Conservation (phyloP, 2,113 vertebrate genomes). For the Actenoides hombroni region DNA sequence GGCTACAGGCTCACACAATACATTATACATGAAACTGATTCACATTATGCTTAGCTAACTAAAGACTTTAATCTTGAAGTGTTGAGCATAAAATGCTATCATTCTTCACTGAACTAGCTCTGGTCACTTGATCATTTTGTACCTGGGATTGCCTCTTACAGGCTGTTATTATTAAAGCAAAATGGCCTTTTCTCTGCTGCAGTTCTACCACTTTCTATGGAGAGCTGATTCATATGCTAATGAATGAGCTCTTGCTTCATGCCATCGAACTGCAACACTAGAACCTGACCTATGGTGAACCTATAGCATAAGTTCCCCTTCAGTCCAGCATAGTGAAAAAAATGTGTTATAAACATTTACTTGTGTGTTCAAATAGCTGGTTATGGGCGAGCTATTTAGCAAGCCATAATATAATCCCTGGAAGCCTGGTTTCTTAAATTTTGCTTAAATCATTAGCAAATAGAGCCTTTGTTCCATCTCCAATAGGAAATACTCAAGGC, state of each 20-base stretch:
- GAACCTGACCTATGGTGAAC: neutral
- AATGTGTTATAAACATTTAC: neutral
- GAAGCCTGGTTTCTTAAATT: neutral
- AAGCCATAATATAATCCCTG: neutral
- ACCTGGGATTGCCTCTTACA: slow-evolving; percentile 59
- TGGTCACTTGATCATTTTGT: slow-evolving; percentile 68
- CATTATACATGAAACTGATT: slow-evolving; percentile 69
- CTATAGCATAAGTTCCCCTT: neutral
- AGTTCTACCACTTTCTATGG: slow-evolving; percentile 35
- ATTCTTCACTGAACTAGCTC: slow-evolving; percentile 58
- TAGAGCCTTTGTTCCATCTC: neutral
- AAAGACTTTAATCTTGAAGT: slow-evolving; percentile 63
- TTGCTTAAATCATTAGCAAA: neutral
- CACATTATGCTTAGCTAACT: slow-evolving; percentile 59
- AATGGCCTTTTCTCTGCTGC: slow-evolving; percentile 52
- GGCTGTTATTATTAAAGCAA: slow-evolving; percentile 54
- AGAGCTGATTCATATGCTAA: slow-evolving; percentile 68
- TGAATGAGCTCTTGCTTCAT: slow-evolving; percentile 33
- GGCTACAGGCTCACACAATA: slow-evolving; percentile 55
- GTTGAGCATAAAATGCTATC: slow-evolving; percentile 65
- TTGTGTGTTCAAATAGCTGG: neutral
- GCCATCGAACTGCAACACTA: neutral
- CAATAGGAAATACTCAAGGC: neutral
- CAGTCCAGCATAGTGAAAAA: neutral
- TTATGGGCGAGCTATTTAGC: neutral